A percentile compares a stretch with the other conserved stretches of the same genome.
phyloP scores from a whole-genome alignment of 2,888 invertebrate genomes.

The Cerceris rybyensis region DNA sequence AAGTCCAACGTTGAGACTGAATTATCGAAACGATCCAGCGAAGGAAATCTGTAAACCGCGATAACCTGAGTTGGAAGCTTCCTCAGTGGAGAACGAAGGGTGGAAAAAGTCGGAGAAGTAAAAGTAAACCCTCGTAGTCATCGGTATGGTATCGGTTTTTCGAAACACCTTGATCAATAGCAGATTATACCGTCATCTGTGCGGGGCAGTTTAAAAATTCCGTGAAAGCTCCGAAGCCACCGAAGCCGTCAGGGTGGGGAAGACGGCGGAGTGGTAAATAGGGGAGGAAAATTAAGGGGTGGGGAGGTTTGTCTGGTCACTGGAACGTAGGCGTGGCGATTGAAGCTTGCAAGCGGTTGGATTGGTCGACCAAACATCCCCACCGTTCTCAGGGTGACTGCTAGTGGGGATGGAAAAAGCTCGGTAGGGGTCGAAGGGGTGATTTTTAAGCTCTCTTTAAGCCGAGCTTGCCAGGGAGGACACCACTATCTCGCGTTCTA shows the following conservation, averaged over 20 bases:
- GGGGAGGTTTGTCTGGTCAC: slow-evolving; percentile 66
- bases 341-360: slow-evolving; percentile 75
- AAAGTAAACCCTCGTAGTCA: slow-evolving; percentile 61
- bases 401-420: slow-evolving; percentile 68
- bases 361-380: slow-evolving; percentile 79
- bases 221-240: slow-evolving; percentile 78
- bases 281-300: slow-evolving; percentile 53
- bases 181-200: slow-evolving; percentile 80
- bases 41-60: neutral
- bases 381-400: slow-evolving; percentile 50
- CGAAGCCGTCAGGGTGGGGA: slow-evolving; percentile 57
- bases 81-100: neutral
- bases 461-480: slow-evolving; percentile 71
- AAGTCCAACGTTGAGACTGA: neutral
- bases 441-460: slow-evolving; percentile 78
- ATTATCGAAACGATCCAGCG: neutral
- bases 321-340: slow-evolving; percentile 79
- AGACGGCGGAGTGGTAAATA: slow-evolving; percentile 51
- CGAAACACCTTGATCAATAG: slow-evolving; percentile 78
- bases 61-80: neutral
- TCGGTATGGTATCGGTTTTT: slow-evolving; percentile 71
- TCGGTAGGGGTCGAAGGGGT: slow-evolving; percentile 71
- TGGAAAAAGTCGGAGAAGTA: slow-evolving; percentile 24
- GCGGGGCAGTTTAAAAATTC: slow-evolving; percentile 79
- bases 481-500: slow-evolving; percentile 74